These are phyloP conservation scores for Cynaeus angustus DNA, from an alignment of 2,888 invertebrate species.

Conservation along the genomic window DNA sequence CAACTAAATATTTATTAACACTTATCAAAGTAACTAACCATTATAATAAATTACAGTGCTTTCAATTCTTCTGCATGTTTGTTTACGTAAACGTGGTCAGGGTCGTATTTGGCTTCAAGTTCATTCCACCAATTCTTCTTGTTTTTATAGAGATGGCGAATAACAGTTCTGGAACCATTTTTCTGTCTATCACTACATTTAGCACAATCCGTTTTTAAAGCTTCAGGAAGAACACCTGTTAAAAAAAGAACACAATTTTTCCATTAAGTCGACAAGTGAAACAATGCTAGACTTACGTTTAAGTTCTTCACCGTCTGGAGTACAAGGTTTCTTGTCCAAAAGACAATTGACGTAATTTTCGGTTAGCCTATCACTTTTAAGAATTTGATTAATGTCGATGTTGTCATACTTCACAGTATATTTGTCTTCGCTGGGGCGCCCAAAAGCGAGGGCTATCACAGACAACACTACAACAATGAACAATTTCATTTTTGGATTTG, in stretches of 20 bases:
- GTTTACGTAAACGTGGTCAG: slow-evolving; percentile 76
- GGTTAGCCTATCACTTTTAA: slow-evolving; percentile 78
- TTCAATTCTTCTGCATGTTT: slow-evolving; percentile 77
- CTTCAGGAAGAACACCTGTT: slow-evolving; percentile 79
- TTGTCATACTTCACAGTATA: slow-evolving; percentile 83
- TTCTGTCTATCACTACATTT: slow-evolving; percentile 80
- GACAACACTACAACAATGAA: slow-evolving; percentile 37
- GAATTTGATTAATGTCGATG: slow-evolving; percentile 79
- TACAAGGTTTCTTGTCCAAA: slow-evolving; percentile 78
- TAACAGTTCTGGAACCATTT: slow-evolving; percentile 76
- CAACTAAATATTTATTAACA: slow-evolving; percentile 7
- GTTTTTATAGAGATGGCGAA: slow-evolving; percentile 77
- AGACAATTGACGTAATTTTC: slow-evolving; percentile 82
- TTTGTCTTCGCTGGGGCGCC: slow-evolving; percentile 61
- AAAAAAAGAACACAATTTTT: slow-evolving; percentile 51
- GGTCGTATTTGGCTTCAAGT: slow-evolving; percentile 79
- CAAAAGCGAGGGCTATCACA: slow-evolving; percentile 22
- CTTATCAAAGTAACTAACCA: neutral
- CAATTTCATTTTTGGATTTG: slow-evolving; percentile 30
- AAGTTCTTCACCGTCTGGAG: slow-evolving; percentile 78
- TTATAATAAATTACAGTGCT: slow-evolving; percentile 11
- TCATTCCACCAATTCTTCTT: slow-evolving; percentile 77
- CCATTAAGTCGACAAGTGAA: too few species aligned
- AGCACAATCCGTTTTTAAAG: slow-evolving; percentile 77
- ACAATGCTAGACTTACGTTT: slow-evolving; percentile 70